Evolutionary conservation across 2,113 vertebrate genomes (phyloP), one percentile per base, ranked within the genome.

Genomic region (Psophia crepitans): DNA sequence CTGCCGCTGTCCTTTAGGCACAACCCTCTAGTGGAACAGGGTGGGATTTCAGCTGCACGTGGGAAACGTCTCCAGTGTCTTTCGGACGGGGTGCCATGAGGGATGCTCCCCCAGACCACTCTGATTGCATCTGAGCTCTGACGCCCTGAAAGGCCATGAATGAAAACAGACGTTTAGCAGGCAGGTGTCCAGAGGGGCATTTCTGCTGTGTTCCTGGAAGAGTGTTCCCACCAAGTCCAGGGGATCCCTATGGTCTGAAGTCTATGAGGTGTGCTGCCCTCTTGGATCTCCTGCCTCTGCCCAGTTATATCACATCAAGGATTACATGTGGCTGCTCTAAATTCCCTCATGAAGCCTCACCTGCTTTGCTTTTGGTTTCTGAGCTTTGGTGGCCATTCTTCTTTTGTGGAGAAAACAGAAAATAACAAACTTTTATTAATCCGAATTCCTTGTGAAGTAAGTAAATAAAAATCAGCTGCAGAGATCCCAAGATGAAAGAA

Each of bases 1-100:
- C 54, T 74, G 64, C 37, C 0, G 0, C 73, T 84, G 51, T 92
- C 80, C 64, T 81, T 51, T 8, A 32, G 4, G 24, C 69, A 87
- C 26, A 84, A 97, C 95, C 90, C 96, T 96, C 89, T 97, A 93
- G 92, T 82, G 92, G 96, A 96, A 81, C 73, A 53, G 76, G 27
- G 16, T 58, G 92, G 96, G 86, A 96, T 97, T 95, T 97, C 96
- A 95, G 43, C 33, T 2, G 4, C 30, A 6, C 32, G 37, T 60
- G 49, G 75, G 63, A 77, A 92, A 57, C 16, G 43, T 57, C 71
- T 80, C 28, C 28, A 33, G 41, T 22, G 61, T 22, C 83, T 41
- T 70, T 57, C 5, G 19, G 28, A 44, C 0, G 0, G 2, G 0
- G 0, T 93, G 58, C 26, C 61, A 18, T 1, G 3, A 49, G 44